Evolutionary conservation across 2,797 vertebrate genomes (phyloP).

Genomic region (Craterocephalus amniculus): DNA sequence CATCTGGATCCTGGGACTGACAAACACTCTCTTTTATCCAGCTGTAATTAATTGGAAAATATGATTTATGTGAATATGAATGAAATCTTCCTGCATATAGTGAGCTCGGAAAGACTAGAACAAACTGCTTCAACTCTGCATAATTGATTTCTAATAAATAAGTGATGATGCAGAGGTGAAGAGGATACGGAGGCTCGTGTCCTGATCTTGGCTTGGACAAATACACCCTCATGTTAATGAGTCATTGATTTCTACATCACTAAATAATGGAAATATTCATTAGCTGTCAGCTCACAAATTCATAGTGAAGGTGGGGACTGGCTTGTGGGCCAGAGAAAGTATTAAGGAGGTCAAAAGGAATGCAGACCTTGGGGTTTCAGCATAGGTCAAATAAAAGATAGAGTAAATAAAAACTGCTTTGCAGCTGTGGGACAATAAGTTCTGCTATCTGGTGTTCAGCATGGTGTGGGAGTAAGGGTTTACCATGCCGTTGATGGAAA

Average conservation of each 20-base stretch:
- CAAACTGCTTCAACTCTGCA: slow-evolving; percentile 40
- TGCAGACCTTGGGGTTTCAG: slow-evolving; percentile 1
- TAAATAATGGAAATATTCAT: slow-evolving; percentile 74
- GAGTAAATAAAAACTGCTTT: not conserved
- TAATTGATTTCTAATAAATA: slow-evolving; percentile 69
- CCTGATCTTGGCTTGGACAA: slow-evolving; percentile 53
- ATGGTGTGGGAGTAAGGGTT: not conserved
- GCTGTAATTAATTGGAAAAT: not conserved
- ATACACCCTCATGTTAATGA: slow-evolving; percentile 67
- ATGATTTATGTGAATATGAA: too few relatives aligned
- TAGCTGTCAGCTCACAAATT: slow-evolving; percentile 57
- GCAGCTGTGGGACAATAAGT: not conserved
- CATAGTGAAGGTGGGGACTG: slow-evolving; percentile 16
- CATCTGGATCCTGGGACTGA: not conserved
- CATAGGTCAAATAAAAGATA: not conserved
- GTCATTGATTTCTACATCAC: slow-evolving; percentile 70
- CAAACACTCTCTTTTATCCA: too few relatives aligned
- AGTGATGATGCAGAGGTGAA: slow-evolving; percentile 66
- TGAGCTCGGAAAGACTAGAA: slow-evolving; percentile 13
- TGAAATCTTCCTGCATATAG: not conserved
- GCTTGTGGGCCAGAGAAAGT: not conserved
- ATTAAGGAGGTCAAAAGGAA: not conserved
- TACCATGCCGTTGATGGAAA: not conserved
- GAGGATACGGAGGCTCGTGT: slow-evolving; percentile 41
- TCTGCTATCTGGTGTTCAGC: not conserved